phyloP scores from a whole-genome alignment of 2,113 vertebrate genomes.

The Psettodes erumei region DNA sequence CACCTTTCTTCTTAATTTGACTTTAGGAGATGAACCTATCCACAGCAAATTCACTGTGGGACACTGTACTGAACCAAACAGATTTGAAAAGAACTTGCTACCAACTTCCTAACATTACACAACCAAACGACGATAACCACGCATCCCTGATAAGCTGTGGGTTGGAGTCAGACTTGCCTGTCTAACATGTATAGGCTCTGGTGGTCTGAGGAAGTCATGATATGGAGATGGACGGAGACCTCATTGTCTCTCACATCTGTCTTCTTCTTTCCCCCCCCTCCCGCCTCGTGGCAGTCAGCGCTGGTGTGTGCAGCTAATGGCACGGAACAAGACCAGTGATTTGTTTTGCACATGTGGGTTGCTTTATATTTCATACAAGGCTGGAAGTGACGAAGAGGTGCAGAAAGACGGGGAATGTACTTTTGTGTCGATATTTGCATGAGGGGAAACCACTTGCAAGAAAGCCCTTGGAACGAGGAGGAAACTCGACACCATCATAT shows the following conservation, averaged over 20 bases:
- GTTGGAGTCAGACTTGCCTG: background rate
- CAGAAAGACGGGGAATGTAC: conserved; percentile 1
- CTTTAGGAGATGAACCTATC: background rate
- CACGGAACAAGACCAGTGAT: conserved; percentile 30
- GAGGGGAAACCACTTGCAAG: background rate
- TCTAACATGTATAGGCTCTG: background rate
- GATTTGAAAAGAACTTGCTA: background rate
- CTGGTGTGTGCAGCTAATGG: conserved; percentile 39
- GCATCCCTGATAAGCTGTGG: background rate
- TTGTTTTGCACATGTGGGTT: conserved; percentile 67
- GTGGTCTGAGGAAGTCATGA: background rate
- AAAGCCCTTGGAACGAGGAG: background rate
- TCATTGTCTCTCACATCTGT: conserved; percentile 35
- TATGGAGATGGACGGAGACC: background rate
- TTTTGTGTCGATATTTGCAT: background rate
- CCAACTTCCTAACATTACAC: background rate
- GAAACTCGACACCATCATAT: conserved; percentile 24
- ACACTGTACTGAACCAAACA: conserved; percentile 5
- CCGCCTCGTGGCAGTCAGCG: conserved; percentile 16
- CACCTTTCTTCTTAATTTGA: background rate
- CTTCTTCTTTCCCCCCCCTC: conserved; percentile 20
- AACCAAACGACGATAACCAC: background rate
- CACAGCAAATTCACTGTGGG: background rate
- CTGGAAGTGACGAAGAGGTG: background rate
- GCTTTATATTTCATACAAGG: conserved; percentile 29